Base-by-base conservation (phyloP, 37 sponge, comb jelly and placozoan genomes). In the Geodia barretti region DNA sequence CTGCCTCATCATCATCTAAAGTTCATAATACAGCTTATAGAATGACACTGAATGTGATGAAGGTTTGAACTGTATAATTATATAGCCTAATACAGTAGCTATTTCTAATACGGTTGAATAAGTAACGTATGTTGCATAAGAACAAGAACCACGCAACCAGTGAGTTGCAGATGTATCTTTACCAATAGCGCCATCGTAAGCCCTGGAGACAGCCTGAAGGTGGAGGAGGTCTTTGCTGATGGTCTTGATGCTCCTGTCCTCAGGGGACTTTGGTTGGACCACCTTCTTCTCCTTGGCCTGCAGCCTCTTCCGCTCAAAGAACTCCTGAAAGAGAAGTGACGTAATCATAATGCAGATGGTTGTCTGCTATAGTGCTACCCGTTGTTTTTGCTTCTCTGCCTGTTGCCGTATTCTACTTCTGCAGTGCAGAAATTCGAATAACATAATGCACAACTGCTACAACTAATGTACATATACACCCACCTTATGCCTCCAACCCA, bases 401-500 rank as follows among this genome's bases (percentile, higher is more conserved):
- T 80, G 79, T 20, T 79, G 85, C 47, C 75, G 79, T 4, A 92
- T 36, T 68, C 92, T 60, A 42, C 77, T 92, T 35, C 92, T 92
- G 82, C 11, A 73, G 37, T 65, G 23, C 24, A 60, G n/a, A 73
- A 19, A 7, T 1, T 3, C 11, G 14, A 29, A 23, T 30, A 33
- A 60, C 26, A 11, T 21, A 38, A 37, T 9, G 20, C 35, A 36
- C n/a, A n/a, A n/a, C n/a, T n/a, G n/a, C n/a, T n/a, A n/a, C n/a
- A n/a, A n/a, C n/a, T n/a, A n/a, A n/a, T n/a, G n/a, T n/a, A n/a
- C n/a, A n/a, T n/a, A n/a, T n/a, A n/a, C n/a, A n/a, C n/a, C n/a
- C 58, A 86, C 91, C 91, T 91, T 4, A 87, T 87, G 59, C 91
- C 92, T 58, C 92, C 92, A 23, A 92, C 92, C 92, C 92, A 92